Conservation (phyloP, 2,888 invertebrate species). For the Loripinus fragilis region DNA sequence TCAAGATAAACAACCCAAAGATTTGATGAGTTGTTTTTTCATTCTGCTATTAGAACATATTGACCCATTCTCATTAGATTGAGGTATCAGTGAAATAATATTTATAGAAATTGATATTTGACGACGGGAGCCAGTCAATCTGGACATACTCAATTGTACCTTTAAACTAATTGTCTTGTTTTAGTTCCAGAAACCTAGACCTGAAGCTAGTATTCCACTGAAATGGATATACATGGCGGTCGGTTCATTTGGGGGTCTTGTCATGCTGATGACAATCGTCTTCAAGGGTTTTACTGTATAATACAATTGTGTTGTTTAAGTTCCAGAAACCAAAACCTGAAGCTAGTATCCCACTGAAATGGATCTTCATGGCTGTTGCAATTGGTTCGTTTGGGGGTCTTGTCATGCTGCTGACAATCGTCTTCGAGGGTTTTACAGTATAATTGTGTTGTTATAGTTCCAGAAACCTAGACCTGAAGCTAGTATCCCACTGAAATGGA, state of each 20-base stretch:
- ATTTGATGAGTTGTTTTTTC: too few relatives aligned
- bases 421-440: too few relatives aligned
- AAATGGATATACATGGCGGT: constrained; percentile 72
- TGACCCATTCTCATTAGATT: too few relatives aligned
- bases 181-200: constrained; percentile 68
- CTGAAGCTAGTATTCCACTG: constrained; percentile 55
- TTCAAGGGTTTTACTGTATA: too few relatives aligned
- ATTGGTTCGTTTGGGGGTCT: constrained; percentile 60
- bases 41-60: too few relatives aligned
- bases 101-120: too few relatives aligned
- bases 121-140: too few relatives aligned
- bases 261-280: constrained; percentile 60
- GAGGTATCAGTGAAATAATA: too few relatives aligned
- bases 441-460: too few relatives aligned
- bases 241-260: constrained; percentile 57
- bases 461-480: constrained; percentile 54
- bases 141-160: too few relatives aligned
- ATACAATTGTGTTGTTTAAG: constrained; percentile 67
- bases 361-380: constrained; percentile 72
- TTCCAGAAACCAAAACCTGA: constrained; percentile 59
- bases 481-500: constrained; percentile 69
- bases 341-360: constrained; percentile 62
- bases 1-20: too few relatives aligned
- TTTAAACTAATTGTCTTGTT: too few relatives aligned
- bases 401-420: constrained; percentile 61